These are phyloP conservation scores for Paraplagusia blochii DNA, from an alignment of 2,113 vertebrate species.

Conservation along the genomic window DNA sequence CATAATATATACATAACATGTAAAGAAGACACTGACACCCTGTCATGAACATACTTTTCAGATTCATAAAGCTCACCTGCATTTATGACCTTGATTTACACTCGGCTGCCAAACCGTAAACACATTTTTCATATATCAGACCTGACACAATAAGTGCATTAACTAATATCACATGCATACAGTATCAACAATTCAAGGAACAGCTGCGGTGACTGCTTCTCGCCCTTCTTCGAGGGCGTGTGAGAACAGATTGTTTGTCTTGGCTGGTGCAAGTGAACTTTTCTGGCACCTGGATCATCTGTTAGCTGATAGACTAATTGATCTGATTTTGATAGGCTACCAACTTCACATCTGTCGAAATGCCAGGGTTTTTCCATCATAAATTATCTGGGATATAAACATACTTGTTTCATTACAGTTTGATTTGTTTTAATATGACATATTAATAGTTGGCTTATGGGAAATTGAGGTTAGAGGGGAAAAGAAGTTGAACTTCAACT, in stretches of 20 bases:
- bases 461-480: neutral
- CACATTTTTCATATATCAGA: conserved; percentile 35
- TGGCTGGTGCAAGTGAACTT: conserved; percentile 9
- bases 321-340: conserved; percentile 35
- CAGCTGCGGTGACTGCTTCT: conserved; percentile 27
- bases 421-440: conserved; percentile 8
- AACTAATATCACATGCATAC: conserved; percentile 44
- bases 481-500: neutral
- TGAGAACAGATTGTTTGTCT: conserved; percentile 32
- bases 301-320: conserved; percentile 40
- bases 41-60: neutral
- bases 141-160: conserved; percentile 29
- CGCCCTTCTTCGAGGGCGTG: conserved; percentile 19
- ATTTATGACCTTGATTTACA: conserved; percentile 22
- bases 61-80: conserved; percentile 15
- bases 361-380: conserved; percentile 20
- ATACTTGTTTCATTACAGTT: conserved; percentile 7
- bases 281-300: conserved; percentile 38
- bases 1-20: neutral
- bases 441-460: neutral
- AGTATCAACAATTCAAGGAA: conserved; percentile 8
- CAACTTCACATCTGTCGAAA: conserved; percentile 32
- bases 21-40: neutral
- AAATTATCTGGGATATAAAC: conserved; percentile 27
- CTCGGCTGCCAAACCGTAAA: conserved; percentile 26